Base-by-base conservation (phyloP, 1,140 invertebrate genomes). In the Ditylenchus dipsaci region DNA sequence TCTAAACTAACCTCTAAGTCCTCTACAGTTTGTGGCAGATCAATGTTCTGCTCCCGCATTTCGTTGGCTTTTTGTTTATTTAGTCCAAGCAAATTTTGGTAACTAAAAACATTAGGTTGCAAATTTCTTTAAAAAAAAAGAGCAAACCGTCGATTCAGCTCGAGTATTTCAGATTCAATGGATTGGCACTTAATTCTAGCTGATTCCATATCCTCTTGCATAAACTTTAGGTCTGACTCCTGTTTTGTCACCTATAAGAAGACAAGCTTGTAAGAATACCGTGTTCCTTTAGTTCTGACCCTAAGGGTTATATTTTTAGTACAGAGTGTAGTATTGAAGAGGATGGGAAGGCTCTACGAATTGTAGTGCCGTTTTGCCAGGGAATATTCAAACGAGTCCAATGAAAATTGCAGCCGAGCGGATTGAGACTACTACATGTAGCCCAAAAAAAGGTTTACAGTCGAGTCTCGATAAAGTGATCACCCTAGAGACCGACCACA, bases 31-130 rank as follows among this genome's bases (percentile, higher is more conserved):
- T 93, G 89, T 1, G 95, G 95, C 68, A 97, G 86, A 84, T 97
- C 90, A 53, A 97, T 97, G 63, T 89, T 87, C 84, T 97, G 92
- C 84, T 90, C 92, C 83, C 94, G 91, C 71, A 97, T 87, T 73
- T 91, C 69, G 7, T 61, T 62, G 0, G 72, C 72, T 21, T 76
- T 76, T 47, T 73, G 63, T 15, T 49, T 56, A 11, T 74, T 76
- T n/a, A 67, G 62, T 90, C 88, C 0, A 92, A 91, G 80, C 89
- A 89, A 26, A 15, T 58, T 45, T 45, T 70, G 15, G 45, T 74
- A 70, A 21, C 65, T 57, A 30, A 72, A 29, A 30, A 73, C n/a
- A 3, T 61, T 8, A 61, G n/a, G 11, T 13, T 13, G 43, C 11
- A 21, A 53, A 3, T 3, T 5, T 19, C 49, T 7, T 7, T 15